Evolutionary conservation across 92 coral and sea anemone species (phyloP).

Genomic region (Epizoanthus stellaris): DNA sequence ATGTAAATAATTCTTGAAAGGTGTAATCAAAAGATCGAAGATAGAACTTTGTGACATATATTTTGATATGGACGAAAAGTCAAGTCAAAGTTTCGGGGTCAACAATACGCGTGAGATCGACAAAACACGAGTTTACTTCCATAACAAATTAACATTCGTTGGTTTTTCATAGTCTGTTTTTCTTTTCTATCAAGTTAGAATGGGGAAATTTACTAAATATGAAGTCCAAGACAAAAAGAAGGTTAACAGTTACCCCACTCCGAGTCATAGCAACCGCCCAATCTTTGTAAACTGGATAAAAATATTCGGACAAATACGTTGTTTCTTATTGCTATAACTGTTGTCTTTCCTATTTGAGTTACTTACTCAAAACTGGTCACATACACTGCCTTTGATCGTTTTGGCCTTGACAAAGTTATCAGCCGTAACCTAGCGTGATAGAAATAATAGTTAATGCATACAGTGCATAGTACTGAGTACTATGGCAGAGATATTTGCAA

Average conservation of each 20-base stretch:
- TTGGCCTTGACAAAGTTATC: constrained; percentile 82
- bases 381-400: constrained; percentile 81
- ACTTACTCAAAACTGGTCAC: constrained; percentile 87
- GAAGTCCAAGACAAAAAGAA: background rate
- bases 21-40: too few species aligned
- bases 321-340: too few species aligned
- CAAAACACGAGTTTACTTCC: too few species aligned
- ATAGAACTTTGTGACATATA: too few species aligned
- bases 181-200: too few species aligned
- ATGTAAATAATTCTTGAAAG: too few species aligned
- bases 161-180: too few species aligned
- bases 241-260: too few species aligned
- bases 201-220: background rate
- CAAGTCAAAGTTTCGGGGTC: background rate
- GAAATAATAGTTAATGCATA: background rate
- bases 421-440: constrained; percentile 67
- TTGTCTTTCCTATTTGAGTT: background rate
- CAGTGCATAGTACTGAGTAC: background rate
- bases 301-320: too few species aligned
- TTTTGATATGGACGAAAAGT: background rate
- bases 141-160: too few species aligned
- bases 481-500: background rate
- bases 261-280: too few species aligned
- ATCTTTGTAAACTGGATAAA: too few species aligned
- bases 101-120: background rate